A percentile compares a stretch with the other conserved stretches of the same genome.
Evolutionary conservation across 1,140 invertebrate genomes (phyloP).

Genomic region (Tenebrio molitor): DNA sequence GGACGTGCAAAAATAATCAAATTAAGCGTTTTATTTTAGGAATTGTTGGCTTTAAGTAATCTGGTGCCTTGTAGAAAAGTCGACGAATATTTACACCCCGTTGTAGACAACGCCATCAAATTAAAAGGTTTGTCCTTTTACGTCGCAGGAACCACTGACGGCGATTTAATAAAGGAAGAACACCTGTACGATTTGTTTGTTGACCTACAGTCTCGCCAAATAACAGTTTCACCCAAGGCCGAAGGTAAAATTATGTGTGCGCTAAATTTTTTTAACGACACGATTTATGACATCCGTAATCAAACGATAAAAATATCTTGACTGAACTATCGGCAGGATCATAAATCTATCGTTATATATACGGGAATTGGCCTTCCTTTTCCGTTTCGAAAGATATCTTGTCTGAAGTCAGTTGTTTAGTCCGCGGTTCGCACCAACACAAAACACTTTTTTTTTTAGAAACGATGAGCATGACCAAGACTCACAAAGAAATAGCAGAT

Average conservation of each 20-base stretch:
- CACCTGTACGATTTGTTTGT: slow-evolving; percentile 53
- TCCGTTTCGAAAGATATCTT: no score
- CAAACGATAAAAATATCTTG: no score
- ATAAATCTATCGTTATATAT: no score
- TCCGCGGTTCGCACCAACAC: no score
- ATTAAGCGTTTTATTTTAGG: slow-evolving; percentile 48
- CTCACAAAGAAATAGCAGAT: slow-evolving; percentile 52
- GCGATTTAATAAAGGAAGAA: slow-evolving; percentile 39
- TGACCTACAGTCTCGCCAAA: slow-evolving; percentile 43
- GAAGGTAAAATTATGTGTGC: slow-evolving; percentile 53
- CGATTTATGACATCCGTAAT: no score
- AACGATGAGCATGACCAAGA: slow-evolving; percentile 51
- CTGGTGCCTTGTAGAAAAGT: slow-evolving; percentile 47
- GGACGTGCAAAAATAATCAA: not conserved
- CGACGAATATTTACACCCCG: slow-evolving; percentile 50
- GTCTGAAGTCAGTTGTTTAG: no score
- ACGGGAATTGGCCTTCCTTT: no score
- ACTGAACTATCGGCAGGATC: no score
- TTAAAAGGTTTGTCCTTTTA: slow-evolving; percentile 47
- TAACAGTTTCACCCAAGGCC: slow-evolving; percentile 49
- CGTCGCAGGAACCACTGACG: slow-evolving; percentile 48
- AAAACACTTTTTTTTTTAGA: no score
- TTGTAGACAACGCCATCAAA: slow-evolving; percentile 32
- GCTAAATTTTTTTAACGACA: not conserved
- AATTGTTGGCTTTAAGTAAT: slow-evolving; percentile 42